Conservation (phyloP, 2,797 vertebrate species). For the Arnoldichthys spilopterus region DNA sequence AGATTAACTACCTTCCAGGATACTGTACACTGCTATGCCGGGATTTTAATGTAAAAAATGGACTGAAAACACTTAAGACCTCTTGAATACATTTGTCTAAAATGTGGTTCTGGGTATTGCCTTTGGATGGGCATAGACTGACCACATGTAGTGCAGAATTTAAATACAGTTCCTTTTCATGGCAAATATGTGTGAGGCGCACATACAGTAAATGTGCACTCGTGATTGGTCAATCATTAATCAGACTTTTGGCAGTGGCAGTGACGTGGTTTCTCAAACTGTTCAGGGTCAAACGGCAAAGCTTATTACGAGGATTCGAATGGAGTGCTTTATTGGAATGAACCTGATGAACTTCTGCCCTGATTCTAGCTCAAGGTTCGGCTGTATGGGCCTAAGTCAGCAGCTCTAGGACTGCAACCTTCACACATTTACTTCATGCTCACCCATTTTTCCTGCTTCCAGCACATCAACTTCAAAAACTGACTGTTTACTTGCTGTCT, state of each 20-base stretch:
- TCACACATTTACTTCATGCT: background rate
- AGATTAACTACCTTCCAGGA: no score
- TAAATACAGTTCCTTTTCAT: background rate
- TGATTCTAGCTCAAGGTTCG: background rate
- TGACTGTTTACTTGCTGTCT: no score
- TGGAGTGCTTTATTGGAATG: background rate
- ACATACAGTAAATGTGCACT: background rate
- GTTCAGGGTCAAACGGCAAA: background rate
- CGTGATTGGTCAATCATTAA: slow-evolving; percentile 4
- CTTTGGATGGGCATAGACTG: no score
- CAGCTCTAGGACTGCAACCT: background rate
- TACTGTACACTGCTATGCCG: no score
- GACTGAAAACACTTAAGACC: no score
- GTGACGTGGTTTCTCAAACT: background rate
- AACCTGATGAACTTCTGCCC: background rate
- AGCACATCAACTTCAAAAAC: no score
- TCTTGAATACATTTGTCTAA: no score
- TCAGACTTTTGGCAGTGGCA: background rate
- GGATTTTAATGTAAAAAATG: no score
- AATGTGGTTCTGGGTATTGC: no score
- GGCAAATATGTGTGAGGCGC: background rate
- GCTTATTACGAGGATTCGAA: background rate
- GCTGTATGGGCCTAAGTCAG: background rate
- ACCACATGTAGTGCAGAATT: no score
- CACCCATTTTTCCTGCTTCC: no score